These are phyloP conservation scores for Gracilinanus agilis DNA, from an alignment of 2,113 vertebrate species.

Conservation along the genomic window DNA sequence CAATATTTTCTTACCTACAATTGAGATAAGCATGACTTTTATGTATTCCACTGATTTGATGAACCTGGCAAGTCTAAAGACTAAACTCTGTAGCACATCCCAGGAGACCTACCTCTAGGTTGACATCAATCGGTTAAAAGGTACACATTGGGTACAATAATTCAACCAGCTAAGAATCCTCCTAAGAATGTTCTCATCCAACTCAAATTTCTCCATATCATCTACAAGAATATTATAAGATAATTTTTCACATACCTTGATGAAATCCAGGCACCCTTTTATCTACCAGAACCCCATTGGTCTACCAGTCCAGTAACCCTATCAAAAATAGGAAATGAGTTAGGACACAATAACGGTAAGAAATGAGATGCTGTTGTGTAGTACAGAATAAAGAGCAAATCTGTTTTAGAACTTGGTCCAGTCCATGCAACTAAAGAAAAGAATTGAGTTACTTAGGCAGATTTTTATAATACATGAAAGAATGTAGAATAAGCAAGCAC, in stretches of 20 bases:
- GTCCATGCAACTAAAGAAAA: not conserved
- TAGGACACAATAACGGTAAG: not conserved
- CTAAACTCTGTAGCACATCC: not conserved
- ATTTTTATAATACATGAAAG: not conserved
- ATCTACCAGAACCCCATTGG: not conserved
- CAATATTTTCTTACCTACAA: not conserved
- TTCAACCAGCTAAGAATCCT: not conserved
- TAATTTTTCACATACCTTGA: not conserved
- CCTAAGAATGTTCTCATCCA: not conserved
- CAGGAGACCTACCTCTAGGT: not conserved
- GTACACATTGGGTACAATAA: not conserved
- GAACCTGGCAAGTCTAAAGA: not conserved
- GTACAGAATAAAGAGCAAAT: not conserved
- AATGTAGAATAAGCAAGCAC: not conserved
- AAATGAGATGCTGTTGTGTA: not conserved
- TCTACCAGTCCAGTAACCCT: not conserved
- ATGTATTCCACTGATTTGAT: not conserved
- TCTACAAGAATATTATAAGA: not conserved
- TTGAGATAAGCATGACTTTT: constrained; percentile 2
- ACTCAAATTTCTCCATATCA: not conserved
- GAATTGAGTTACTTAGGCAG: not conserved
- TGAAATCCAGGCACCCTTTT: not conserved
- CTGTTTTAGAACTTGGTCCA: not conserved
- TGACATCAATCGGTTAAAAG: not conserved
- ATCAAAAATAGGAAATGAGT: not conserved